Evolutionary conservation across 2,113 vertebrate genomes (phyloP).

Genomic region (Cavia aperea): DNA sequence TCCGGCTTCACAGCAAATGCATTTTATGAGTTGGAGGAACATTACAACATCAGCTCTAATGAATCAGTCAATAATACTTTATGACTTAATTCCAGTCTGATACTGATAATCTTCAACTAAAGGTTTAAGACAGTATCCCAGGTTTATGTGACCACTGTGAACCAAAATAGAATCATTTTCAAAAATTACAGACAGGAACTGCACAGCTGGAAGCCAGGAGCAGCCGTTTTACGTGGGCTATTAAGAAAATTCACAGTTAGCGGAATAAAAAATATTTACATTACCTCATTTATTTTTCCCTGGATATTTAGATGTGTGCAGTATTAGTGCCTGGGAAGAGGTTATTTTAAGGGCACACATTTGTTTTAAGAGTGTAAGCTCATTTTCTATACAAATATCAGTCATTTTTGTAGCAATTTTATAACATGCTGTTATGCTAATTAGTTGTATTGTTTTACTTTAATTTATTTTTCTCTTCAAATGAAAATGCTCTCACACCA

Average conservation of each 20-base stretch:
- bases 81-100: slow-evolving; percentile 46
- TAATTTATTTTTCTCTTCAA: not conserved
- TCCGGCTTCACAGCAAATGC: slow-evolving; percentile 33
- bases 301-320: slow-evolving; percentile 33
- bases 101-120: slow-evolving; percentile 43
- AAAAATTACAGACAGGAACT: slow-evolving; percentile 19
- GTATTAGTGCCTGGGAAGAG: not conserved
- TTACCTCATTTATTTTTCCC: slow-evolving; percentile 55
- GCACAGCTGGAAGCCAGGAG: slow-evolving; percentile 50
- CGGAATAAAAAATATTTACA: slow-evolving; percentile 60
- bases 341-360: slow-evolving; percentile 33
- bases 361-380: slow-evolving; percentile 38
- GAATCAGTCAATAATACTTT: slow-evolving; percentile 39
- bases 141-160: slow-evolving; percentile 29
- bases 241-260: slow-evolving; percentile 61
- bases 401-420: slow-evolving; percentile 26
- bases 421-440: slow-evolving; percentile 32
- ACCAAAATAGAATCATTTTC: slow-evolving; percentile 33
- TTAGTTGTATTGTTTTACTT: slow-evolving; percentile 26
- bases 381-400: slow-evolving; percentile 43
- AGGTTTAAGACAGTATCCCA: slow-evolving; percentile 32
- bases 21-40: slow-evolving; percentile 52
- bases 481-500: not conserved
- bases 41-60: slow-evolving; percentile 8
- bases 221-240: slow-evolving; percentile 44